Base-by-base conservation (phyloP, 2,113 vertebrate species). In the Vimba vimba region DNA sequence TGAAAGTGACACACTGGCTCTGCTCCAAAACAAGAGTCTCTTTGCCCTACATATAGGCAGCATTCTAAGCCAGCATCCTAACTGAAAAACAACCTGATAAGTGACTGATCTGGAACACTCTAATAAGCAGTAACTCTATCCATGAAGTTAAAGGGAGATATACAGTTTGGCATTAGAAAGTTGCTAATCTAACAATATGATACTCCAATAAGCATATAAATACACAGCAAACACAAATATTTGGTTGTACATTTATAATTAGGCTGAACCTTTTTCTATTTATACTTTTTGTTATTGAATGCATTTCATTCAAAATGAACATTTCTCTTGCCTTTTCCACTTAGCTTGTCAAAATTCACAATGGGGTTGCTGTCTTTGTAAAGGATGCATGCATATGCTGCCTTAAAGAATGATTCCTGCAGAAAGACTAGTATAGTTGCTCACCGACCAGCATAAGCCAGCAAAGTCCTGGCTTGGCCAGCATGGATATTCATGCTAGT, bases 41-140 rank as follows among this genome's bases (percentile, higher is more conserved):
- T 39, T 60, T 79, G 77, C 50, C 77, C 77, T 59, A 79, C 27
- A 79, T 60, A 59, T 60, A 59, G 50, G 25, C 6, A 21, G 25
- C n/a, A 30, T 55, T 55, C 25, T 78, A 78, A 55, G 27, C 27
- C 77, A 79, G 55, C 33, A 59, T 79, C 17, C 30, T 59, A 36
- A 55, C 11, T 79, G 30, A 79, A 60, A 59, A 59, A 30, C 12
- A 57, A 7, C 30, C 27, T 60, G 3, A 78, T 33, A 79, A 59
- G 55, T 79, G 77, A 79, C 55, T 79, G 55, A 79, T 79, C 55
- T 79, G 77, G 52, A 79, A 39, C 52, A 59, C 30, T 57, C 30
- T n/a, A n/a, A 17, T 3, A n/a, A 36, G 21, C n/a, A 55, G 52
- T 33, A 60, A 79, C 55, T 43, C 21, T 13, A 13, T 78, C 75